A percentile compares a stretch with the other conserved stretches of the same genome.
These are phyloP conservation scores for Psilopsiagon aymara DNA, from an alignment of 2,113 vertebrate species.

Conservation along the genomic window DNA sequence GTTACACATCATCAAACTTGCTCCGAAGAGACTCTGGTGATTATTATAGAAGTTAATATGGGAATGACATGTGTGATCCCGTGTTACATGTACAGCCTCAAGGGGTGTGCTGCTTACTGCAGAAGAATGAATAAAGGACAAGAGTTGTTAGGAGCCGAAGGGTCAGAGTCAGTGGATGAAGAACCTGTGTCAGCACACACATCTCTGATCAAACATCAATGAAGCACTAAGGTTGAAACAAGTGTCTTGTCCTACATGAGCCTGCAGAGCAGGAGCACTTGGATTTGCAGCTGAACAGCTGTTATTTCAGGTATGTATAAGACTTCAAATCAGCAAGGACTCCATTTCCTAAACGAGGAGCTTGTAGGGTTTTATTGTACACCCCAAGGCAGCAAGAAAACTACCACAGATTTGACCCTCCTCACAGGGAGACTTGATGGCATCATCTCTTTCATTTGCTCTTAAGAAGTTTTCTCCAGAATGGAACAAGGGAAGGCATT, in stretches of 20 bases:
- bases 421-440: neutral
- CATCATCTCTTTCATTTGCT: neutral
- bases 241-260: neutral
- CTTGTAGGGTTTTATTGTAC: neutral
- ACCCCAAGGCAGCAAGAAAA: neutral
- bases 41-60: accelerated
- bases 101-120: neutral
- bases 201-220: neutral
- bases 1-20: too few species aligned
- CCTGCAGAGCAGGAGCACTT: neutral
- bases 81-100: neutral
- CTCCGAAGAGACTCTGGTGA: neutral
- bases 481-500: neutral
- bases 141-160: neutral
- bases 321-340: neutral
- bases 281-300: neutral
- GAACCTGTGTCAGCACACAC: neutral
- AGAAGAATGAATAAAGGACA: neutral
- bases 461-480: neutral
- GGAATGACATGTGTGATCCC: neutral
- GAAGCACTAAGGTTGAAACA: neutral
- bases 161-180: neutral
- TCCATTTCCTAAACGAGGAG: neutral
- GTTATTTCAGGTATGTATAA: neutral
- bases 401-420: neutral